Percentiles rank a stretch among this genome's conserved stretches.
These are phyloP conservation scores for Malthinus seriepunctatus DNA, from an alignment of 2,888 invertebrate species.

Conservation along the genomic window DNA sequence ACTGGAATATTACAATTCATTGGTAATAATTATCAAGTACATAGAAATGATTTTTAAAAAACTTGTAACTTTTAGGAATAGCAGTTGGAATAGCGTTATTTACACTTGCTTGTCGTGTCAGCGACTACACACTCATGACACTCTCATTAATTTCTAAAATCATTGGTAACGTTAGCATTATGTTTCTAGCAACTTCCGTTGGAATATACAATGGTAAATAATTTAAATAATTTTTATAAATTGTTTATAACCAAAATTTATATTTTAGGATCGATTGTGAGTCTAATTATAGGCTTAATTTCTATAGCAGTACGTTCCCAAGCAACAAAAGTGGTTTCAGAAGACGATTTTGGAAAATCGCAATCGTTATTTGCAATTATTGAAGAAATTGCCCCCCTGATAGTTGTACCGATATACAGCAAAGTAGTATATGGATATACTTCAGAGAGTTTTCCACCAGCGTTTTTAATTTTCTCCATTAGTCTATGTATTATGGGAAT, in stretches of 20 bases:
- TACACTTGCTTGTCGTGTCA: conserved; percentile 47
- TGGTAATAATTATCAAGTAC: conserved; percentile 48
- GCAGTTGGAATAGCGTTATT: conserved; percentile 42
- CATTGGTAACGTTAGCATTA: conserved; percentile 49
- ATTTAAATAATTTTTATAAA: too few relatives aligned
- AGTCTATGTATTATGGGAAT: conserved; percentile 1
- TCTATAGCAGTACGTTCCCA: conserved; percentile 48
- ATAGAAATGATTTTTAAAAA: conserved; percentile 1
- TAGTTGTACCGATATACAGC: conserved; percentile 62
- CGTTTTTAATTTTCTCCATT: conserved; percentile 61
- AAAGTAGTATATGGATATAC: conserved; percentile 58
- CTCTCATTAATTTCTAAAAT: conserved; percentile 53
- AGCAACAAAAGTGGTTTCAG: conserved; percentile 50
- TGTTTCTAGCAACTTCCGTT: conserved; percentile 43
- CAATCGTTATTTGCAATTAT: conserved; percentile 64
- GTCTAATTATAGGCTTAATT: conserved; percentile 46
- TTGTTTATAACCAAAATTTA: not conserved
- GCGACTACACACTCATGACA: conserved; percentile 48
- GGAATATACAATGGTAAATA: conserved; percentile 51
- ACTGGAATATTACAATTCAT: conserved; percentile 61
- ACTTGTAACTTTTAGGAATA: conserved; percentile 12
- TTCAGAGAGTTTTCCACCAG: conserved; percentile 57
- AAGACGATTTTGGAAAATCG: conserved; percentile 50
- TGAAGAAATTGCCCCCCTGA: conserved; percentile 61
- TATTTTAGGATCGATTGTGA: conserved; percentile 30